Base-by-base conservation (phyloP, 2,113 vertebrate genomes). In the Neolamprologus brichardi region DNA sequence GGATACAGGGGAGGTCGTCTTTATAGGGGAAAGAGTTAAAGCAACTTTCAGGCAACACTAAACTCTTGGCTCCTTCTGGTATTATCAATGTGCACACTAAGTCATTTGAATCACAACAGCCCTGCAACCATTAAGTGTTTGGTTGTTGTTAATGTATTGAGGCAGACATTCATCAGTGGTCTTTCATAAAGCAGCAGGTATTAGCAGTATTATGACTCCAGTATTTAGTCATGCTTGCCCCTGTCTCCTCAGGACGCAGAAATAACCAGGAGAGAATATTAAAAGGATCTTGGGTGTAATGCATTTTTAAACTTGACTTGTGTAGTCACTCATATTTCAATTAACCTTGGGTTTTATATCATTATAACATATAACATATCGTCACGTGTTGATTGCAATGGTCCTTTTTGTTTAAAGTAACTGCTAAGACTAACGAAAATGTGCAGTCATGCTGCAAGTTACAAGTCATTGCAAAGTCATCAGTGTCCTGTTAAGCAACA, bases 271-370 rank as follows among this genome's bases (percentile, higher is more conserved):
- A 46, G 41, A 75, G 70, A 75, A 75, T 46, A 15, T 51, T 32
- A 77, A 51, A 51, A 77, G 10, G 4, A 18, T 28, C 14, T 49
- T 28, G 11, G 6, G 4, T 51, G 25, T 32, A 49, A 77, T 49
- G 41, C 23, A 30, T 77, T 77, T 46, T 75, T 46, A 46, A 25
- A 2, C 41, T 77, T 77, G 23, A 49, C 41, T 28, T 77, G 41
- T 77, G 6, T 77, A 77, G 70, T 77, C 70, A 77, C 67, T 72
- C 67, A 46, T 15, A 41, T 72, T 72, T 44, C 14, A 75, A 75
- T 75, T 72, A 46, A 28, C 9, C 41, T 72, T 49, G 41, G 41
- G 15, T 28, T 75, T 49, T 75, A 75, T 30, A 25, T 46, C 41
- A 75, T 75, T 30, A 12, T 49, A 75, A 49, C 39, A 72, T 72